phyloP scores from a whole-genome alignment of 1,140 invertebrate species.

The Hestina assimilis region DNA sequence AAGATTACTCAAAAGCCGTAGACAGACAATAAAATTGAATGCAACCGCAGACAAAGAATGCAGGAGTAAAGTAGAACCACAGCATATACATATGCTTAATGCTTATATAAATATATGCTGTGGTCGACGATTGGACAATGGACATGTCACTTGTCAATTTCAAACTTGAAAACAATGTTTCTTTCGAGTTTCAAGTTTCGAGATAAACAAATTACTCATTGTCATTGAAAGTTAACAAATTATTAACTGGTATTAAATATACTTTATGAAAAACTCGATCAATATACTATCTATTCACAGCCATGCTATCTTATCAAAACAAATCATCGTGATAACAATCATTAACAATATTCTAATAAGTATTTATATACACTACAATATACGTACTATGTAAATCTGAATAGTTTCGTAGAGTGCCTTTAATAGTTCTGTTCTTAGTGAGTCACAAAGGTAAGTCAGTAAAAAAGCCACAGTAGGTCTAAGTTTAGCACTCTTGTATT shows the following conservation, averaged over 20 bases:
- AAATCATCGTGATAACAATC: not conserved
- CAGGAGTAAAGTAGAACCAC: too few relatives aligned
- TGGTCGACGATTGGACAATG: too few relatives aligned
- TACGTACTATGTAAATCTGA: not conserved
- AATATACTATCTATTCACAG: not conserved
- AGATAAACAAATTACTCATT: constrained; percentile 2
- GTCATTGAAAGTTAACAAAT: not conserved
- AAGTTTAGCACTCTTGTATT: too few relatives aligned
- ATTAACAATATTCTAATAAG: not conserved
- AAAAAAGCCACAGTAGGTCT: too few relatives aligned
- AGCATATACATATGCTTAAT: too few relatives aligned
- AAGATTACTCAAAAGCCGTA: too few relatives aligned
- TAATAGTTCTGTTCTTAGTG: not conserved
- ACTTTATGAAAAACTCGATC: not conserved
- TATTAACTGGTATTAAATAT: not conserved
- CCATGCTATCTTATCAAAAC: constrained; percentile 6
- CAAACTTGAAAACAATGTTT: not conserved
- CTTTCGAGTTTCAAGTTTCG: too few relatives aligned
- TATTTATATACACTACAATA: constrained; percentile 1
- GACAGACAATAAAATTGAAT: too few relatives aligned
- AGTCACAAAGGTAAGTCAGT: not conserved
- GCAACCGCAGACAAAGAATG: too few relatives aligned
- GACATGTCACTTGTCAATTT: constrained; percentile 1
- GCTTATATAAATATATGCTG: too few relatives aligned
- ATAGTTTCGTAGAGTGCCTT: not conserved